These are phyloP conservation scores for Orussus abietinus DNA, from an alignment of 1,140 invertebrate species.

Conservation along the genomic window DNA sequence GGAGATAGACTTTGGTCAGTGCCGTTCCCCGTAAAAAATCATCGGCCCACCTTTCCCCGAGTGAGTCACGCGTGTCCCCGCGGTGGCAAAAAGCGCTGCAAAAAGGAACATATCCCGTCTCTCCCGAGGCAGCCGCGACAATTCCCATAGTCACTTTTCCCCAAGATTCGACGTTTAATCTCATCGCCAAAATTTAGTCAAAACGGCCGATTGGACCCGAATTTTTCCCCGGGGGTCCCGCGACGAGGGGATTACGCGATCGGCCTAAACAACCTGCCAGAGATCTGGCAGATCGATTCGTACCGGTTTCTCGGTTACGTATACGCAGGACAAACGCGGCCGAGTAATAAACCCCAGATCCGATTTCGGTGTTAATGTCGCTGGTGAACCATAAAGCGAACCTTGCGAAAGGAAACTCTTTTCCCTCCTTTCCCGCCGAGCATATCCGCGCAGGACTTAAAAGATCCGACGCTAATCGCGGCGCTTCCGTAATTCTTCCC, in stretches of 20 bases:
- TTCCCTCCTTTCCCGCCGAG: too few species aligned
- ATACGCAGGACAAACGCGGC: slow-evolving; percentile 1
- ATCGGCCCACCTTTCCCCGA: too few species aligned
- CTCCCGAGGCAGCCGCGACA: too few species aligned
- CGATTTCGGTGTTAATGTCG: slow-evolving; percentile 1
- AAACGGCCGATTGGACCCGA: neutral
- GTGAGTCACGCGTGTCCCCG: too few species aligned
- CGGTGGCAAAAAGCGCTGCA: neutral
- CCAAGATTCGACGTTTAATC: neutral
- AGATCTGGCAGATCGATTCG: slow-evolving; percentile 7
- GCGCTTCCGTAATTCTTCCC: too few species aligned
- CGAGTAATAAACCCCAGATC: slow-evolving; percentile 4
- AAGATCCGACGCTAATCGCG: too few species aligned
- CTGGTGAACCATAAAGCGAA: too few species aligned
- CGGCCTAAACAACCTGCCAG: slow-evolving; percentile 8
- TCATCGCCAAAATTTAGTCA: neutral
- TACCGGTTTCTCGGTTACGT: slow-evolving; percentile 11
- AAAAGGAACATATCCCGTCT: neutral
- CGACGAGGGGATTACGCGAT: neutral
- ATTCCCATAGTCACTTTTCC: too few species aligned
- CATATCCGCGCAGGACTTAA: too few species aligned
- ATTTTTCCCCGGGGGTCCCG: neutral
- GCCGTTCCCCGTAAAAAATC: too few species aligned
- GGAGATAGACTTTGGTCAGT: too few species aligned
- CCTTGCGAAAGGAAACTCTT: too few species aligned